Base-by-base conservation (phyloP, 2,113 vertebrate species). In the Myocastor coypus region DNA sequence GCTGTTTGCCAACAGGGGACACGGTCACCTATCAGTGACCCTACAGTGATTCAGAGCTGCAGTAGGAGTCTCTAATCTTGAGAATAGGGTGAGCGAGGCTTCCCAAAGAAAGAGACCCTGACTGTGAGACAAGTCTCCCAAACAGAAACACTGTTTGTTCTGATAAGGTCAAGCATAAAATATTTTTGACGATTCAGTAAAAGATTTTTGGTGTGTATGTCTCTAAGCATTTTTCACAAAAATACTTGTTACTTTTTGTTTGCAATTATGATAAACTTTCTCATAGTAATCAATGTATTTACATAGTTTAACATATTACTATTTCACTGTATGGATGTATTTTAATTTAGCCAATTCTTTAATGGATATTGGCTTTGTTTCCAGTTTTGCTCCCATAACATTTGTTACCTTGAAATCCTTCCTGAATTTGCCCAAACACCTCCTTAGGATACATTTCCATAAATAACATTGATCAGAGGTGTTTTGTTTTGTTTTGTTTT, bases 401-500 rank as follows among this genome's bases (percentile, higher is more conserved):
- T 95, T n/a, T n/a, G 82, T 66, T 95, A 89, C 32, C 77, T 57
- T 37, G 30, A 96, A 69, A 87, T 87, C 24, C 34, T 92, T 84
- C 82, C 81, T 96, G 83, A 89, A 78, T 90, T 83, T 88, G 71
- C 63, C 66, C 91, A 95, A 93, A 93, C 89, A 95, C 94, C 95
- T 95, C 80, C 59, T 85, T 92, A 88, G 55, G 77, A 94, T 89
- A 91, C 94, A 91, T 93, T 91, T 81, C 73, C 89, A 82, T 52
- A 96, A 73, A 95, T 83, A 75, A 82, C 22, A 64, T 46, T 89
- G 63, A 59, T 40, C 30, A 89, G 85, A 94, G 30, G 28, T n/a
- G 32, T 63, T 68, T 81, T 66, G 13, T 61, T 17, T 61, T 61
- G 59, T 37, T 57, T 68, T 68, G n/a, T n/a, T n/a, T n/a, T n/a